These are phyloP conservation scores for Picathartes gymnocephalus DNA, from an alignment of 2,113 vertebrate species.

Conservation along the genomic window DNA sequence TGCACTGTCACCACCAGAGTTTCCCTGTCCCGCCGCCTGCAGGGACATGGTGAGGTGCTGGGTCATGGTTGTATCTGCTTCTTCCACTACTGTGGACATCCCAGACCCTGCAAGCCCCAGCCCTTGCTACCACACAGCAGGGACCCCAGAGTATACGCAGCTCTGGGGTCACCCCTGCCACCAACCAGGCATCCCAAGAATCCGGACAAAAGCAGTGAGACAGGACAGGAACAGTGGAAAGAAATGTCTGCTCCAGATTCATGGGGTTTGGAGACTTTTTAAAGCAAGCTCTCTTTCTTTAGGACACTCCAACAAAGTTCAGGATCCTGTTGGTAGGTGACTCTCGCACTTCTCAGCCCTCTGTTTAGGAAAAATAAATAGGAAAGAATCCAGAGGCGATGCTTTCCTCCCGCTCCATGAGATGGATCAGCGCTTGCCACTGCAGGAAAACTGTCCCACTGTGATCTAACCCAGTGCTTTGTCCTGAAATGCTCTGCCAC, in stretches of 20 bases:
- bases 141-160: neutral
- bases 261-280: neutral
- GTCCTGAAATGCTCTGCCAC: constrained; percentile 60
- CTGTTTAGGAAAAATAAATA: constrained; percentile 63
- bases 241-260: neutral
- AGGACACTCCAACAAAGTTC: neutral
- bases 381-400: constrained; percentile 54
- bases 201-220: neutral
- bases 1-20: neutral
- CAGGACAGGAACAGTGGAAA: neutral
- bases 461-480: constrained; percentile 50
- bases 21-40: neutral
- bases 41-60: fast-evolving
- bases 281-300: neutral
- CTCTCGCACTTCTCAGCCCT: neutral
- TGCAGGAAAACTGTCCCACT: neutral
- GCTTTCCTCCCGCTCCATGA: neutral
- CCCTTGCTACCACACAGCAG: neutral
- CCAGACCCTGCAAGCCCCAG: neutral
- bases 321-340: neutral
- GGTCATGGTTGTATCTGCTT: fast-evolving
- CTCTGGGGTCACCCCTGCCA: neutral
- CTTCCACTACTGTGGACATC: fast-evolving
- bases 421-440: constrained; percentile 18
- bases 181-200: fast-evolving